Evolutionary conservation across 2,797 vertebrate genomes (phyloP).

Genomic region (Squalus acanthias): DNA sequence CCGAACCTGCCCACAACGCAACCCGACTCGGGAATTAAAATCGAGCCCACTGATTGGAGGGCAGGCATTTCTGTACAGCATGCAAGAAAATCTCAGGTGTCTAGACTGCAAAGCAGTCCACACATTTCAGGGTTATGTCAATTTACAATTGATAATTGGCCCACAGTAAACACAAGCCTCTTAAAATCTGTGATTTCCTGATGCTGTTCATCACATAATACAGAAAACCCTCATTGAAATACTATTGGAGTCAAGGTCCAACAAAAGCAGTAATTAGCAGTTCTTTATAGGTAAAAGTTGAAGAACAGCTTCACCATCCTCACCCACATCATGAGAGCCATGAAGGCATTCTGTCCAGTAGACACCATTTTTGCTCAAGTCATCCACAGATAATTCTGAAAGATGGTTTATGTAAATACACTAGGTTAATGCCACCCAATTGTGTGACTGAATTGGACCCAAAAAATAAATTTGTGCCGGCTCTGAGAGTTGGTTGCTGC

Average conservation of each 20-base stretch:
- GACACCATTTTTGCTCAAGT: background rate
- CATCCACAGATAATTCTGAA: background rate
- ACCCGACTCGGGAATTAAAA: too few relatives aligned
- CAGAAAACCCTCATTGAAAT: background rate
- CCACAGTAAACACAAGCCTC: background rate
- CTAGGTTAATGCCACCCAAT: background rate
- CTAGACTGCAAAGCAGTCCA: background rate
- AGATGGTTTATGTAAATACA: background rate
- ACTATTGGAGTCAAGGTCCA: background rate
- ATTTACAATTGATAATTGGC: background rate
- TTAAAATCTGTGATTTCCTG: background rate
- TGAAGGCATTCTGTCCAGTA: background rate
- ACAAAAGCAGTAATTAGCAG: background rate
- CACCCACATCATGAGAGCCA: background rate
- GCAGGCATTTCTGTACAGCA: background rate
- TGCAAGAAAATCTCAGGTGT: background rate
- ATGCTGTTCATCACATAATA: background rate
- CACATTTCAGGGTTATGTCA: background rate
- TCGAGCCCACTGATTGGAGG: background rate
- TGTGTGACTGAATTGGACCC: background rate
- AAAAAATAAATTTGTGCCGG: background rate
- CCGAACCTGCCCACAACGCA: too few relatives aligned
- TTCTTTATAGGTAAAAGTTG: background rate
- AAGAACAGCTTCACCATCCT: background rate
- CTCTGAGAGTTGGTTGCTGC: background rate